Evolutionary conservation across 2,113 vertebrate genomes (phyloP).

Genomic region (Tragelaphus strepsiceros): DNA sequence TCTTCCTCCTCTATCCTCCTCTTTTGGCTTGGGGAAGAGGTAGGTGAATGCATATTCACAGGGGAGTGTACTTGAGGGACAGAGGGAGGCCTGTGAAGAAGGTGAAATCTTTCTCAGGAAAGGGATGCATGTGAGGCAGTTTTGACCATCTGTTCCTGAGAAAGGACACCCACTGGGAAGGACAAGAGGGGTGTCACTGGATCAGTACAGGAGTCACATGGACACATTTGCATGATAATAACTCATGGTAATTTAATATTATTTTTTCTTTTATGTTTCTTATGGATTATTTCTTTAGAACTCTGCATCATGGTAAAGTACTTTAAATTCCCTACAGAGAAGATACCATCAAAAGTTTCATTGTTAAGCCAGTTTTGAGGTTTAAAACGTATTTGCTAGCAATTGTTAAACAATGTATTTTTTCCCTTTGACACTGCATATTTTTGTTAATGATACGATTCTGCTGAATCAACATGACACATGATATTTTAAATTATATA

Average conservation of each 20-base stretch:
- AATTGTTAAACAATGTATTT: neutral
- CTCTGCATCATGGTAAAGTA: neutral
- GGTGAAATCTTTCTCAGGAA: neutral
- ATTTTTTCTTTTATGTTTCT: neutral
- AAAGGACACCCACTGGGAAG: neutral
- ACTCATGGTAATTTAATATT: neutral
- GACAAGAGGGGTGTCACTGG: neutral
- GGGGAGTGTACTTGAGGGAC: too few species aligned
- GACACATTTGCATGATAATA: neutral
- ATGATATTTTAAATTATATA: neutral
- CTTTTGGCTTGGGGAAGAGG: neutral
- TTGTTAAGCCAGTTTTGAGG: neutral
- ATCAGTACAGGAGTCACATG: neutral
- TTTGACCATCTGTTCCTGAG: neutral
- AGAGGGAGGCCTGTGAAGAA: neutral
- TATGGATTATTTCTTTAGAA: slow-evolving; percentile 17
- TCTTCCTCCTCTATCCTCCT: neutral
- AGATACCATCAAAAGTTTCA: neutral
- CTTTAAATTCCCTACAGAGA: neutral
- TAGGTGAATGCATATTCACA: neutral
- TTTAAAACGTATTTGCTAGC: slow-evolving; percentile 7
- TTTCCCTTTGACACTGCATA: neutral
- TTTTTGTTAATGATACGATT: neutral
- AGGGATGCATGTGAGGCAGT: neutral
- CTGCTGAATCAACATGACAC: neutral